Evolutionary conservation across 2,113 vertebrate genomes (phyloP), one percentile per base, ranked within the genome.

Genomic region (Mastomys natalensis): DNA sequence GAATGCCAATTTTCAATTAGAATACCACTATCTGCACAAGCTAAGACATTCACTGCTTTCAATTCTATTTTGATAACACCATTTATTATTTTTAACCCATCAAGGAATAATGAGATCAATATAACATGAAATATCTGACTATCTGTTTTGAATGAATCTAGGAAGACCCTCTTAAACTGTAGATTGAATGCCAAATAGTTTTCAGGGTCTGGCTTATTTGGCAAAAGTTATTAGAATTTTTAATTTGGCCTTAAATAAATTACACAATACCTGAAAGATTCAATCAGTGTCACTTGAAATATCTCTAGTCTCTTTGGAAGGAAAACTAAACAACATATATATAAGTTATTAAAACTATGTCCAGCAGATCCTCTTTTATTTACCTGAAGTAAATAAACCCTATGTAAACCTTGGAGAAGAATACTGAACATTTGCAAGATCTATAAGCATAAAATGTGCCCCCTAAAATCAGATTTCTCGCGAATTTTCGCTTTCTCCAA

Each of bases 181-280:
- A 31, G 24, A 17, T 66, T 58, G 16, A 92, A 89, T 81, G 58
- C 13, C 15, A 58, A 48, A 66, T 7, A 91, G 1, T 1, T 37
- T 95, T 89, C 16, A 29, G 34, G 84, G 26, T 76, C 81, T 89
- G 53, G 7, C 21, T 93, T 94, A 76, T 24, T 72, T 88, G 29
- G 62, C 93, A 15, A 37, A 86, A 95, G 45, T 92, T 89, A 93
- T 85, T 85, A 93, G 34, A 94, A 95, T 82, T 93, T 96, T 53
- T 93, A 90, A 95, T 92, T 96, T 91, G 7, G 7, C 88, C 40
- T 92, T 92, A 92, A 90, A 91, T 96, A 93, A 95, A 95, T 96
- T 96, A 73, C 5, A 74, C 24, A 60, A 43, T 89, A 80, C 68
- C 9, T 53, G 81, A 87, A 95, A 17, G 24, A 9, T 66, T 94